Conservation (phyloP, 2,797 vertebrate genomes). For the Hapalemur alaotrensis region DNA sequence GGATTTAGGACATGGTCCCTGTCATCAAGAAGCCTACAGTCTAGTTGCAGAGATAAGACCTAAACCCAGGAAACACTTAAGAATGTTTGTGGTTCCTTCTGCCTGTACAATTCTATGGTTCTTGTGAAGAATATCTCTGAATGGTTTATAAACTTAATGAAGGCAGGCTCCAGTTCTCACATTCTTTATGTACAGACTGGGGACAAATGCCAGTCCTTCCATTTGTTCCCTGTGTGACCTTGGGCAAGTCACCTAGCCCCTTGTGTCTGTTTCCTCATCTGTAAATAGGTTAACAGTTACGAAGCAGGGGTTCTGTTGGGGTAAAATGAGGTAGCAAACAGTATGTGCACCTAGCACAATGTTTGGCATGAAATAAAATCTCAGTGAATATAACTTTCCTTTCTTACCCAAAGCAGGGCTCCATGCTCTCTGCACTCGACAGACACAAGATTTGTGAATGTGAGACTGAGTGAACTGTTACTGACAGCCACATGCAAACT, state of each 20-base stretch:
- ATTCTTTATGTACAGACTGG: neutral
- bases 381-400: neutral
- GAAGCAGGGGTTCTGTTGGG: neutral
- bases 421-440: neutral
- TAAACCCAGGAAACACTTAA: neutral
- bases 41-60: neutral
- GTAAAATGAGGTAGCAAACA: neutral
- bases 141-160: constrained; percentile 14
- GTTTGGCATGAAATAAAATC: neutral
- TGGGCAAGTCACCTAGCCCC: neutral
- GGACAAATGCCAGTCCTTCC: neutral
- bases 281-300: neutral
- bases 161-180: neutral
- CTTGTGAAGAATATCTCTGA: neutral
- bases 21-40: neutral
- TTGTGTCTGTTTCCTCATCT: neutral
- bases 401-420: neutral
- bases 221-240: neutral
- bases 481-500: neutral
- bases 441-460: neutral
- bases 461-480: neutral
- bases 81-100: neutral
- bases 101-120: neutral
- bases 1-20: neutral
- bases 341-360: neutral